Percentiles rank a stretch among this genome's conserved stretches.
phyloP scores from a whole-genome alignment of 2,797 vertebrate species.

The Megaceryle alcyon region DNA sequence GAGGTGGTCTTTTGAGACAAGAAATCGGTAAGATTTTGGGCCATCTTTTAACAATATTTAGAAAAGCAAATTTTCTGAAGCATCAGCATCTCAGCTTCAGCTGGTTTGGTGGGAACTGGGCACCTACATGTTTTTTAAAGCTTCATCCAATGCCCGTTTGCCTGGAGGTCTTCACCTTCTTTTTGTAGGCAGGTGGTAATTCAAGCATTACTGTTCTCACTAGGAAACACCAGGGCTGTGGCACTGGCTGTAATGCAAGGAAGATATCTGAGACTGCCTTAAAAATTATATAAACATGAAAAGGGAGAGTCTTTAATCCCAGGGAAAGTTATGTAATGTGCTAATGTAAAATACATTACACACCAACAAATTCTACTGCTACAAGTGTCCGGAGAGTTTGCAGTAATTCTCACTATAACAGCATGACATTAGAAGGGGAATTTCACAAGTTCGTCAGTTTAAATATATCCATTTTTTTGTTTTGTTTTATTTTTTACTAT shows the following conservation, averaged over 20 bases:
- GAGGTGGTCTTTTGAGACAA: not conserved
- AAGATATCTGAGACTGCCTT: not conserved
- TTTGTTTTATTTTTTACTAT: not conserved
- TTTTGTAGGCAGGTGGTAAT: not conserved
- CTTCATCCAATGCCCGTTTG: not conserved
- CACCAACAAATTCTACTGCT: not conserved
- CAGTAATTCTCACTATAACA: constrained; percentile 14
- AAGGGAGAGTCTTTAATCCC: not conserved
- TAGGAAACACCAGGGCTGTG: not conserved
- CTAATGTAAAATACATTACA: not conserved
- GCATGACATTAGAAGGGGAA: not conserved
- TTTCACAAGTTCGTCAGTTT: not conserved
- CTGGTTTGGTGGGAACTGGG: not conserved
- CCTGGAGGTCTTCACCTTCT: not conserved
- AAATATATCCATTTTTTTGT: not conserved
- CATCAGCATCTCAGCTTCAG: not conserved
- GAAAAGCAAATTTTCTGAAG: not conserved
- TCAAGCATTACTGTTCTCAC: not conserved
- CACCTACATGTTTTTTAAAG: not conserved
- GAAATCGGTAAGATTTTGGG: not conserved
- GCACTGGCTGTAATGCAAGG: not conserved
- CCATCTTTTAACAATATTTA: not conserved
- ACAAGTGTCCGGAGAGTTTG: not conserved
- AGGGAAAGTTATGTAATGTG: not conserved
- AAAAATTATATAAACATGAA: constrained; percentile 1